phyloP scores from a whole-genome alignment of 1,140 invertebrate species.

The Drosophila baimaii region DNA sequence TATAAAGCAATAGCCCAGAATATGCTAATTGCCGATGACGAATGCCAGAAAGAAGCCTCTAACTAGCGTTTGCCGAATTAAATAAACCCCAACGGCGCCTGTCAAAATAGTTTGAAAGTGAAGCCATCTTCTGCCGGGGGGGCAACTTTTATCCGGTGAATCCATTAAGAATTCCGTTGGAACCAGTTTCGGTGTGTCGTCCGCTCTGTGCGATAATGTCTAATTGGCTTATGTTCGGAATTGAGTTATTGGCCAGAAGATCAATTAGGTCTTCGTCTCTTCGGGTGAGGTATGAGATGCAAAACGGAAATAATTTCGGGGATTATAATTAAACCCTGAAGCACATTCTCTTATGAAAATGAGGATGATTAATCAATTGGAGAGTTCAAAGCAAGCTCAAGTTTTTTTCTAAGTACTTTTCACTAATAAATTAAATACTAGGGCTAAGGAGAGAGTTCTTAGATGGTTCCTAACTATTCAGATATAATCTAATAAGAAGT shows the following conservation, averaged over 20 bases:
- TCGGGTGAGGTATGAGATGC: background rate
- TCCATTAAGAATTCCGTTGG: constrained; percentile 35
- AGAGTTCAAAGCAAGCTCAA: background rate
- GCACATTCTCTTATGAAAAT: background rate
- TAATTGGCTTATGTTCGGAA: constrained; percentile 47
- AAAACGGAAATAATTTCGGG: constrained; percentile 61
- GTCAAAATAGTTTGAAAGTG: constrained; percentile 58
- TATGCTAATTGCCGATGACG: constrained; percentile 74
- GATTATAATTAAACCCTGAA: constrained; percentile 32
- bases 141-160: constrained; percentile 23
- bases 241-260: constrained; percentile 36
- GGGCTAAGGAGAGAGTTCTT: background rate
- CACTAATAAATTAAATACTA: background rate
- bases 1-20: constrained; percentile 26
- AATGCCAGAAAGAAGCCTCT: constrained; percentile 51
- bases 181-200: constrained; percentile 60
- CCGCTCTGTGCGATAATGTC: constrained; percentile 41
- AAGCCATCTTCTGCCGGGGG: constrained; percentile 28
- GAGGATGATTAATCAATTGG: background rate
- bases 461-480: background rate
- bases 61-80: constrained; percentile 34
- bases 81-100: constrained; percentile 33
- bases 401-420: too few relatives aligned
- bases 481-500: background rate
- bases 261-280: constrained; percentile 12